phyloP scores from a whole-genome alignment of 2,797 vertebrate genomes.

The Paedocypris micromegethes region DNA sequence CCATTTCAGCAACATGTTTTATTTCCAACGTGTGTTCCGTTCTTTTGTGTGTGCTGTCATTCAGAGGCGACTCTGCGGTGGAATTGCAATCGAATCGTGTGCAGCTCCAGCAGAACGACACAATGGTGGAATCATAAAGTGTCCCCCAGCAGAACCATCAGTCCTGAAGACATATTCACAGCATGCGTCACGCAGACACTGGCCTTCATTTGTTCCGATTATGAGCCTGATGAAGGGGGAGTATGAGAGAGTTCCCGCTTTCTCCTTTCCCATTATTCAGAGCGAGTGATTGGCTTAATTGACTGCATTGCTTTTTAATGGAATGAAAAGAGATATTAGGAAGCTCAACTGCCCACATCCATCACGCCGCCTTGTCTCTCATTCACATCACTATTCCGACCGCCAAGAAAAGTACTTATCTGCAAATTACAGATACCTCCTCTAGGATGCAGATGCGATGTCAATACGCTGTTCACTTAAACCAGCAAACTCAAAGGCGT shows the following conservation, averaged over 20 bases:
- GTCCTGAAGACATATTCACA: constrained; percentile 3
- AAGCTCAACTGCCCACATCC: constrained; percentile 54
- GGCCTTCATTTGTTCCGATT: constrained; percentile 65
- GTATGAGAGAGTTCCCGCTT: constrained; percentile 61
- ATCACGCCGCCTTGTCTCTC: constrained; percentile 33
- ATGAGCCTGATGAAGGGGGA: constrained; percentile 49
- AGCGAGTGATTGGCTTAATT: constrained; percentile 65
- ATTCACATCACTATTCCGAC: constrained; percentile 47
- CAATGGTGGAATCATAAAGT: constrained; percentile 49
- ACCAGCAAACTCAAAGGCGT: constrained; percentile 65
- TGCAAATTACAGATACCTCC: constrained; percentile 58
- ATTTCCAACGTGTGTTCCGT: not conserved
- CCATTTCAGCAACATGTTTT: no score
- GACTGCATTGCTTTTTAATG: constrained; percentile 67
- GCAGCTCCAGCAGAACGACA: constrained; percentile 49
- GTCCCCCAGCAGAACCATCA: constrained; percentile 27
- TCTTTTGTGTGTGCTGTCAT: constrained; percentile 12
- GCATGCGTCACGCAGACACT: constrained; percentile 53
- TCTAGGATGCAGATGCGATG: constrained; percentile 49
- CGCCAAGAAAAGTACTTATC: constrained; percentile 50
- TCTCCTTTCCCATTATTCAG: constrained; percentile 51
- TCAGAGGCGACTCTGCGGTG: not conserved
- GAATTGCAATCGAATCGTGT: no score
- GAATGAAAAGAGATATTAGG: constrained; percentile 58
- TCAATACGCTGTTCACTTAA: constrained; percentile 60